Evolutionary conservation across 2,113 vertebrate genomes (phyloP).

Genomic region (Gnathonemus echidnorhynchus): DNA sequence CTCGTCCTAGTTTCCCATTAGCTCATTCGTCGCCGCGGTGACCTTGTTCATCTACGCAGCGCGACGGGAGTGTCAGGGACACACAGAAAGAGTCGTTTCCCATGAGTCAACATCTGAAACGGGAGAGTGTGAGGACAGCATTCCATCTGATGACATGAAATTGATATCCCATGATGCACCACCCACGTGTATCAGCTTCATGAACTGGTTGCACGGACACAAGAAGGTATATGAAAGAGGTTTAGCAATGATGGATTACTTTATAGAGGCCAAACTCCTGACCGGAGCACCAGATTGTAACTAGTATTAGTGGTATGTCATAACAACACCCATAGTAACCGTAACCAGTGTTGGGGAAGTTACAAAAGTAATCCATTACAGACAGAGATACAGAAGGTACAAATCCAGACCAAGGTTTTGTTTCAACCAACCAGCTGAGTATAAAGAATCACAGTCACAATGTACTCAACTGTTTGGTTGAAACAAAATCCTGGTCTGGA

Average conservation of each 20-base stretch:
- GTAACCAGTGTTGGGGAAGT: neutral
- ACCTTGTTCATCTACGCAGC: neutral
- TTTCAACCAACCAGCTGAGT: no score
- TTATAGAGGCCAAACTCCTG: neutral
- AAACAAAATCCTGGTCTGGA: no score
- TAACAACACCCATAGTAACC: neutral
- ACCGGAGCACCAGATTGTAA: neutral
- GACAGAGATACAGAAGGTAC: no score
- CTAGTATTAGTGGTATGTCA: neutral
- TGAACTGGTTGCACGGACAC: neutral
- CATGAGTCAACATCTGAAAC: neutral
- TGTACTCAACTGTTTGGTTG: no score
- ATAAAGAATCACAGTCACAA: no score
- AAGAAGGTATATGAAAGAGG: neutral
- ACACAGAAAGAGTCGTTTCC: no score
- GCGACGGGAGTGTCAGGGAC: neutral
- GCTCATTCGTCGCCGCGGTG: neutral
- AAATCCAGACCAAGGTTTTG: no score
- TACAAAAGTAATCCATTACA: no score
- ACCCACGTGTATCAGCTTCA: neutral
- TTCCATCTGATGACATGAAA: neutral
- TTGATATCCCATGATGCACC: neutral
- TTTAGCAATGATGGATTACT: neutral
- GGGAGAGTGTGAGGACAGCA: neutral
- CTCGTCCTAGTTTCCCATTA: neutral